A percentile compares a stretch with the other conserved stretches of the same genome.
phyloP scores from a whole-genome alignment of 2,797 vertebrate genomes.

The Anolis apletophallus region DNA sequence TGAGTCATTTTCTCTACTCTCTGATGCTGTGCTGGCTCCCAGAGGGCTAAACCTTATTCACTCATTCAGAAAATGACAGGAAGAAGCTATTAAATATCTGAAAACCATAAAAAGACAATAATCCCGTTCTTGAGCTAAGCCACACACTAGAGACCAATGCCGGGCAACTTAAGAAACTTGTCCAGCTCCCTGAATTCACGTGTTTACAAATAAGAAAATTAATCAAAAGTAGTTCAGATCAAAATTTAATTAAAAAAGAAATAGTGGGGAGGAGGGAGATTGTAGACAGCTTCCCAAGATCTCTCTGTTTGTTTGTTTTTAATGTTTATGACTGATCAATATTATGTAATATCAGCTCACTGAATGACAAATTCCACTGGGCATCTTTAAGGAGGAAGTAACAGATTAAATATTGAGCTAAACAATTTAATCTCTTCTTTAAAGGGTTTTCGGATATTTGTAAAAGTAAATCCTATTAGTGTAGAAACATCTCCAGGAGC shows the following conservation, averaged over 20 bases:
- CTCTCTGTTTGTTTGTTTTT: constrained; percentile 70
- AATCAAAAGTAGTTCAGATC: constrained; percentile 83
- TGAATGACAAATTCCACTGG: constrained; percentile 79
- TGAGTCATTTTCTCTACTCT: constrained; percentile 81
- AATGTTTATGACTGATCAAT: constrained; percentile 82
- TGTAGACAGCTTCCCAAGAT: constrained; percentile 72
- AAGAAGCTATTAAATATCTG: constrained; percentile 88
- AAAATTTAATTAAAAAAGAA: constrained; percentile 85
- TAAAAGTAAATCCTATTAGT: constrained; percentile 82
- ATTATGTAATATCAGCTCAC: constrained; percentile 74
- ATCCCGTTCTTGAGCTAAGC: constrained; percentile 80
- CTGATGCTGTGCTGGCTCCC: constrained; percentile 76
- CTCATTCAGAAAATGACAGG: constrained; percentile 89
- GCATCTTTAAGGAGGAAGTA: constrained; percentile 83
- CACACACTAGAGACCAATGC: constrained; percentile 80
- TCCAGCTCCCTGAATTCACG: constrained; percentile 76
- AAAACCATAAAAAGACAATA: constrained; percentile 88
- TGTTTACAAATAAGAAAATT: constrained; percentile 82
- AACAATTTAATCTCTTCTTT: constrained; percentile 83
- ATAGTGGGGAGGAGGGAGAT: constrained; percentile 53
- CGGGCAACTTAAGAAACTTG: constrained; percentile 81
- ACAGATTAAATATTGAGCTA: constrained; percentile 86
- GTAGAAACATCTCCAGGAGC: constrained; percentile 68
- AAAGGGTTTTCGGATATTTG: constrained; percentile 81
- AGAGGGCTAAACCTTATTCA: constrained; percentile 82